Evolutionary conservation across 1,140 invertebrate species (phyloP).

Genomic region (Tribolium castaneum): DNA sequence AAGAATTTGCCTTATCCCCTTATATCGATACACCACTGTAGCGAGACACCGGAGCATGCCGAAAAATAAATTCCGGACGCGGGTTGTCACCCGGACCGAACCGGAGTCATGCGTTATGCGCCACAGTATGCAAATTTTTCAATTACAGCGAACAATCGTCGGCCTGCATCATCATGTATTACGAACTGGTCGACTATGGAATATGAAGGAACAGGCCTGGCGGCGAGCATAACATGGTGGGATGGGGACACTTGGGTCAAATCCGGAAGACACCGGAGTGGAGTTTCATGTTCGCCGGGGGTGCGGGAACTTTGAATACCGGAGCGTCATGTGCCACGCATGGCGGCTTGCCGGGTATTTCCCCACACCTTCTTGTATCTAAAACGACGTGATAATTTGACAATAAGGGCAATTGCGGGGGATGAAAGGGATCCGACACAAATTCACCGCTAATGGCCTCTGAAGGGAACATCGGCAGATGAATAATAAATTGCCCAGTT

Average conservation of each 20-base stretch:
- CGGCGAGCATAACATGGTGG: constrained; percentile 24
- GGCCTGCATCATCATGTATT: not conserved
- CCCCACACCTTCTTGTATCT: constrained; percentile 38
- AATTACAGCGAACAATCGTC: not conserved
- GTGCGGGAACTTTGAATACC: constrained; percentile 44
- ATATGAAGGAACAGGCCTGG: constrained; percentile 30
- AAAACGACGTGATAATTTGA: constrained; percentile 39
- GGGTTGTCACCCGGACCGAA: not conserved
- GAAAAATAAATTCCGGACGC: constrained; percentile 7
- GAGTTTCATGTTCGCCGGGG: constrained; percentile 45
- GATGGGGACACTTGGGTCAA: constrained; percentile 40
- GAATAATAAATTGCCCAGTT: constrained; percentile 39
- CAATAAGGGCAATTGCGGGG: constrained; percentile 35
- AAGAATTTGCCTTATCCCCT: no score
- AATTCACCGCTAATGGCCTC: constrained; percentile 37
- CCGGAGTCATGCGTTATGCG: constrained; percentile 30
- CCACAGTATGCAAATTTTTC: constrained; percentile 33
- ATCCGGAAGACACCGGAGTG: constrained; percentile 47
- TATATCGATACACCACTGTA: no score
- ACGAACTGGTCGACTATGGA: not conserved
- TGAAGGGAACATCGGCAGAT: constrained; percentile 35
- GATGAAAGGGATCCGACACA: constrained; percentile 25
- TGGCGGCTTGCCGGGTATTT: constrained; percentile 9
- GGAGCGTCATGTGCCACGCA: constrained; percentile 33
- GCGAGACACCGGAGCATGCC: not conserved